phyloP scores from a whole-genome alignment of 2,113 vertebrate species.

The Canis aureus region DNA sequence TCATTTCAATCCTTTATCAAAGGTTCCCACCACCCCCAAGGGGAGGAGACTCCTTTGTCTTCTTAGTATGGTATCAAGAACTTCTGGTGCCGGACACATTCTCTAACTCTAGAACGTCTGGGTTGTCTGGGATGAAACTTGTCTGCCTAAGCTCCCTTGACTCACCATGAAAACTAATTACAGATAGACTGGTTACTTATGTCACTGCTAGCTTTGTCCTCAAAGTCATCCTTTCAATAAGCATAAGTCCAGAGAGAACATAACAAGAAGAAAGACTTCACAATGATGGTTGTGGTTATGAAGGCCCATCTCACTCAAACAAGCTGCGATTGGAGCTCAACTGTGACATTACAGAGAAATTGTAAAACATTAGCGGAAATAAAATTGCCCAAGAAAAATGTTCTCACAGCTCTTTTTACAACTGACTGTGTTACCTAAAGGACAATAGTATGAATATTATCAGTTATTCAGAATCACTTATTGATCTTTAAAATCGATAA shows the following conservation, averaged over 20 bases:
- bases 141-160: not conserved
- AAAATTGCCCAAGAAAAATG: slow-evolving; percentile 38
- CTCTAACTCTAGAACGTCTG: not conserved
- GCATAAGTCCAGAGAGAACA: not conserved
- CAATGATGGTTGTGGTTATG: not conserved
- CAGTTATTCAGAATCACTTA: slow-evolving; percentile 26
- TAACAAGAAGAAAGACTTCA: slow-evolving; percentile 51
- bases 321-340: slow-evolving; percentile 37
- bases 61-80: not conserved
- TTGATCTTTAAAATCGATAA: slow-evolving; percentile 53
- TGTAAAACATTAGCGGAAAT: not conserved
- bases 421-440: not conserved
- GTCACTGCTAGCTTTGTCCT: slow-evolving; percentile 17
- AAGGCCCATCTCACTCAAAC: slow-evolving; percentile 35
- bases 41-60: not conserved
- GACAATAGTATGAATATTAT: not conserved
- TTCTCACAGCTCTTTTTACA: not conserved
- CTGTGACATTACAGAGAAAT: slow-evolving; percentile 33
- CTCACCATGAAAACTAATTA: slow-evolving; percentile 4
- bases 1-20: not conserved
- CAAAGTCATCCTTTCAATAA: slow-evolving; percentile 44
- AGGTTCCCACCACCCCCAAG: not conserved
- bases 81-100: not conserved
- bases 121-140: not conserved
- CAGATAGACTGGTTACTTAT: not conserved